Percentiles rank a stretch among this genome's conserved stretches.
Conservation (phyloP, 2,113 vertebrate species). For the Laterallus jamaicensis region DNA sequence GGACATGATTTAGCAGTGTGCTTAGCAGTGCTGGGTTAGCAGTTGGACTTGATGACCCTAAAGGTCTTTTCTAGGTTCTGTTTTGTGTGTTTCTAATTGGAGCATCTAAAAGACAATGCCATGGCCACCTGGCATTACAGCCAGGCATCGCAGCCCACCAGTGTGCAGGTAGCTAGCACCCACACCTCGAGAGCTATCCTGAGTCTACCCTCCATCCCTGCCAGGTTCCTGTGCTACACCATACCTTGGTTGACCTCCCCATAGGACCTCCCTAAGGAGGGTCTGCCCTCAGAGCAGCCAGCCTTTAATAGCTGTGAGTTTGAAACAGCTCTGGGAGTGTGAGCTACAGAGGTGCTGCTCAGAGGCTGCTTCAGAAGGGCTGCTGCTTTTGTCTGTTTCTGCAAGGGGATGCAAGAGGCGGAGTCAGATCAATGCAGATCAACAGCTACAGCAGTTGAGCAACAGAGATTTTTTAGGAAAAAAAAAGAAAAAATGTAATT, state of each 20-base stretch:
- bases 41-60: too few species aligned
- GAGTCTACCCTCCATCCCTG: not conserved
- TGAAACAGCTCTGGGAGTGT: not conserved
- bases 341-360: not conserved
- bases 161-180: not conserved
- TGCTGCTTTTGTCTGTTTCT: not conserved
- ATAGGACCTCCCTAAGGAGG: accelerated
- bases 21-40: too few species aligned
- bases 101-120: not conserved
- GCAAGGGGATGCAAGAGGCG: not conserved
- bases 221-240: not conserved
- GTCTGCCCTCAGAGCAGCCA: not conserved
- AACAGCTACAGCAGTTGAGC: not conserved
- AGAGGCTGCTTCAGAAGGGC: not conserved
- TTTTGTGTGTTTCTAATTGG: not conserved
- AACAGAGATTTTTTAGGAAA: not conserved
- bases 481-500: not conserved
- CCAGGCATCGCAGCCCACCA: accelerated
- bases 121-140: not conserved
- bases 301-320: not conserved
- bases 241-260: not conserved
- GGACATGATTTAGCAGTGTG: too few species aligned
- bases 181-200: accelerated
- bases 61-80: too few species aligned
- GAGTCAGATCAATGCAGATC: not conserved